phyloP scores from a whole-genome alignment of 2,113 vertebrate genomes.

The Takifugu bimaculatus region DNA sequence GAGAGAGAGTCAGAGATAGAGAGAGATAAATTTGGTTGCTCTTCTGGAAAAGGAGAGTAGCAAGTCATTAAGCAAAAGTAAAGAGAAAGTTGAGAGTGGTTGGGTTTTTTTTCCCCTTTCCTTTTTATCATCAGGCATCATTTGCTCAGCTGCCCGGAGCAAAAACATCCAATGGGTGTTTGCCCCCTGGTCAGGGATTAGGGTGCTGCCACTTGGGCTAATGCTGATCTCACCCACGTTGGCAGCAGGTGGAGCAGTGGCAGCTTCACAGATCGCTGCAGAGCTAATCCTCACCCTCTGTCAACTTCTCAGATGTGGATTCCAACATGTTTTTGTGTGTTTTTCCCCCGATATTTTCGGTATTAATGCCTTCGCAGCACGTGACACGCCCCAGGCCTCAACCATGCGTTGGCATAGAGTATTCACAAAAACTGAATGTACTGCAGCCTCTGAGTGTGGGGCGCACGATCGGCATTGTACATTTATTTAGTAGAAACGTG shows the following conservation, averaged over 20 bases:
- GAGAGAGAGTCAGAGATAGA: conserved; percentile 2
- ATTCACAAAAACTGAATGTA: neutral
- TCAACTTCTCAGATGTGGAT: conserved; percentile 17
- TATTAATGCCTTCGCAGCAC: neutral
- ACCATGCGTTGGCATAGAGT: neutral
- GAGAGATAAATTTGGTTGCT: neutral
- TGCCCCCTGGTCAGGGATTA: conserved; percentile 48
- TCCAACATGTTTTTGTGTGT: neutral
- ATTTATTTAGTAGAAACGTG: neutral
- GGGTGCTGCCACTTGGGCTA: conserved; percentile 22
- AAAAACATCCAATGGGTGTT: conserved; percentile 48
- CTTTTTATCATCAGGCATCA: neutral
- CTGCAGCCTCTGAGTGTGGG: neutral
- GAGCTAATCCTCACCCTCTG: conserved; percentile 11
- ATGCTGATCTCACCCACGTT: conserved; percentile 36
- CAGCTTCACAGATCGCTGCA: conserved; percentile 19
- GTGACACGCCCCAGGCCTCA: neutral
- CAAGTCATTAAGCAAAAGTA: neutral
- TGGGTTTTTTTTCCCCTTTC: neutral
- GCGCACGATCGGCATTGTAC: no score
- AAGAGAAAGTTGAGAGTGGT: conserved; percentile 7
- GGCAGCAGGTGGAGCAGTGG: conserved; percentile 29
- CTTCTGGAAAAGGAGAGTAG: neutral
- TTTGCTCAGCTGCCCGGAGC: conserved; percentile 57
- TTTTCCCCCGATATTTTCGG: neutral